Base-by-base conservation (phyloP, 2,888 invertebrate species). In the Eupsilia transversa region DNA sequence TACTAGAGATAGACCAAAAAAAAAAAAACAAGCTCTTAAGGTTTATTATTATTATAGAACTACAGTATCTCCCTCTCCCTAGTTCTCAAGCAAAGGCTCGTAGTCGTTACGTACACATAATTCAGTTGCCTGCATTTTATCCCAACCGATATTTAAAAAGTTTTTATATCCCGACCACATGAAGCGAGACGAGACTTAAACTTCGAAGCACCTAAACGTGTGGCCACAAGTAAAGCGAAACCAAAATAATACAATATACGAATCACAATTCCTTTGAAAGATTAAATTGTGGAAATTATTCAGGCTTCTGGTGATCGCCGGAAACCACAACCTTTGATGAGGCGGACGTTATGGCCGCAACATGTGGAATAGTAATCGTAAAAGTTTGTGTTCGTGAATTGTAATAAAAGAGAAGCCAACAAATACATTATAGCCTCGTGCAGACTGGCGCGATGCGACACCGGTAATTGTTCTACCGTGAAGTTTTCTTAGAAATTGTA, bases 261-360 rank as follows among this genome's bases (percentile, higher is more conserved):
- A 30, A 14, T 43, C 52, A 41, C 30, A 61, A 61, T 54, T 35
- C 23, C 14, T 1, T 23, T 57, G 57, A 73, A 68, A 67, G 57
- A 65, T 82, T 69, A 33, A 61, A 74, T 72, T 72, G 59, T 63
- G n/a, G 41, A n/a, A 41, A 67, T 72, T 59, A 83, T 77, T 66
- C 57, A 61, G 64, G 43, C 56, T 61, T 78, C 74, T 10, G 73
- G 73, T 67, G 54, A 33, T 61, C 38, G 54, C 52, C 65, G 86
- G 74, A 80, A 77, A 77, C 77, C 80, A 41, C 80, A 75, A 56
- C 61, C 66, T 83, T 85, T 77, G 72, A 77, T 72, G 80, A 70
- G 56, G 75, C 70, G 57, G 75, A 78, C 74, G 57, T 75, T 68
- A 69, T 77, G 74, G 86, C 65, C 67, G 17, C 74, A 66, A 46